Percentiles rank a stretch among this genome's conserved stretches.
Conservation (phyloP, 2,113 vertebrate species). For the Erpornis zantholeuca region DNA sequence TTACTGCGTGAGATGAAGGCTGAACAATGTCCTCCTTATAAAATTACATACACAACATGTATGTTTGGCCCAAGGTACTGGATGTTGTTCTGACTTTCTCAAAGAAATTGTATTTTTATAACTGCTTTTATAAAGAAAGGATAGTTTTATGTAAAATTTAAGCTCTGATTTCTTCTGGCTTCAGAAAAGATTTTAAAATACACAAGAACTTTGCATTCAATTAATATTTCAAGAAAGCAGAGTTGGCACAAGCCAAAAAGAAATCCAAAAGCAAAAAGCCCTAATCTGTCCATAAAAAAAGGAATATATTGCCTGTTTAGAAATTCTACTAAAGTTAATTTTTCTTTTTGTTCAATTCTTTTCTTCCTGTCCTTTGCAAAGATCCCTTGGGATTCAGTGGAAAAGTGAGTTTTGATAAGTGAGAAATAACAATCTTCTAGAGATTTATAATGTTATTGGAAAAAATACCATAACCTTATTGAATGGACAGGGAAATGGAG, state of each 20-base stretch:
- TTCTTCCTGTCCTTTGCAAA: background rate
- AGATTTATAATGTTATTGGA: background rate
- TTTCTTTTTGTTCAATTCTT: background rate
- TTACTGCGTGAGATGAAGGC: background rate
- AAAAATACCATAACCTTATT: background rate
- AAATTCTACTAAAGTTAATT: background rate
- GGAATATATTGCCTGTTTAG: background rate
- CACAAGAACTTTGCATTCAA: background rate
- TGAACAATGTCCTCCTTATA: background rate
- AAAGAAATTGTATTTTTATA: background rate
- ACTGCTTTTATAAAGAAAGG: background rate
- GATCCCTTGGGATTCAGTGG: background rate
- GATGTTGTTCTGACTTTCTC: background rate
- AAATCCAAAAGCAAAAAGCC: background rate
- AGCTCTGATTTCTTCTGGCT: background rate
- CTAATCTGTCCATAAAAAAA: background rate
- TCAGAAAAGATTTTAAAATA: background rate
- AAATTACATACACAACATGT: background rate
- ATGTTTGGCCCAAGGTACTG: background rate
- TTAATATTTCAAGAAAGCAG: background rate
- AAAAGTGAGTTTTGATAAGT: background rate
- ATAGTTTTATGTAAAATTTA: background rate
- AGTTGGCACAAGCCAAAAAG: background rate
- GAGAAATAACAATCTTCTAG: background rate
- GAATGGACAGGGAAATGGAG: background rate